These are phyloP conservation scores for Andricus quercusramuli DNA, from an alignment of 2,888 invertebrate genomes.

Conservation along the genomic window DNA sequence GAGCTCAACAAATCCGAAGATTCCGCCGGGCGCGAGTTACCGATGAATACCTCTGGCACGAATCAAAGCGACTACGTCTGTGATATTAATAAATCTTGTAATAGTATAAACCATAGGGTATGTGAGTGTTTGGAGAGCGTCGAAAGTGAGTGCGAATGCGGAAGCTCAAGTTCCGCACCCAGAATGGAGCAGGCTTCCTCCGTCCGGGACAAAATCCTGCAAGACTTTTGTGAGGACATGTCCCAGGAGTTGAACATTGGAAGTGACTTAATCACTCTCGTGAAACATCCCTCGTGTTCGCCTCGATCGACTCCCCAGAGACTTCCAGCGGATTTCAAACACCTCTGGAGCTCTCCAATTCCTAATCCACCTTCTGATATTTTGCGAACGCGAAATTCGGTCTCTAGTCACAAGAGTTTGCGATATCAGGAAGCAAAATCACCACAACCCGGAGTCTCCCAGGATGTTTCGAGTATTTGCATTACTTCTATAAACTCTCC, in stretches of 20 bases:
- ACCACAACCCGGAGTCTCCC: slow-evolving; percentile 72
- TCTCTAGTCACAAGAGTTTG: slow-evolving; percentile 72
- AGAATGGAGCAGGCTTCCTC: slow-evolving; percentile 69
- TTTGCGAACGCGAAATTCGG: slow-evolving; percentile 73
- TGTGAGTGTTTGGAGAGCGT: slow-evolving; percentile 66
- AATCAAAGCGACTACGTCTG: slow-evolving; percentile 73
- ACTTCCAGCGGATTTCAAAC: slow-evolving; percentile 71
- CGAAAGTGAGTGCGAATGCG: slow-evolving; percentile 66
- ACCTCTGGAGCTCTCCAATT: slow-evolving; percentile 69
- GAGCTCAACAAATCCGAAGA: slow-evolving; percentile 66
- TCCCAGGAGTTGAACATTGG: slow-evolving; percentile 75
- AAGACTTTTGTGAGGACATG: slow-evolving; percentile 76
- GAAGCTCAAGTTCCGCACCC: slow-evolving; percentile 55
- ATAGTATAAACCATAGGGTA: slow-evolving; percentile 63
- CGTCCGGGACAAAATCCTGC: slow-evolving; percentile 75
- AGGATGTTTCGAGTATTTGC: slow-evolving; percentile 63
- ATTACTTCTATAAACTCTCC: slow-evolving; percentile 72
- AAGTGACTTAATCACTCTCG: slow-evolving; percentile 74
- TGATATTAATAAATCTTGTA: slow-evolving; percentile 72
- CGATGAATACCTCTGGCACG: slow-evolving; percentile 67
- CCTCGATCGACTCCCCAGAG: slow-evolving; percentile 75
- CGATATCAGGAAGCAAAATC: slow-evolving; percentile 61
- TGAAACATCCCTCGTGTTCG: slow-evolving; percentile 76
- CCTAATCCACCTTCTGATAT: slow-evolving; percentile 75
- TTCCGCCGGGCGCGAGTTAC: slow-evolving; percentile 62